A percentile compares a stretch with the other conserved stretches of the same genome.
These are phyloP conservation scores for Mustelus asterias DNA, from an alignment of 2,113 vertebrate genomes.

Conservation along the genomic window DNA sequence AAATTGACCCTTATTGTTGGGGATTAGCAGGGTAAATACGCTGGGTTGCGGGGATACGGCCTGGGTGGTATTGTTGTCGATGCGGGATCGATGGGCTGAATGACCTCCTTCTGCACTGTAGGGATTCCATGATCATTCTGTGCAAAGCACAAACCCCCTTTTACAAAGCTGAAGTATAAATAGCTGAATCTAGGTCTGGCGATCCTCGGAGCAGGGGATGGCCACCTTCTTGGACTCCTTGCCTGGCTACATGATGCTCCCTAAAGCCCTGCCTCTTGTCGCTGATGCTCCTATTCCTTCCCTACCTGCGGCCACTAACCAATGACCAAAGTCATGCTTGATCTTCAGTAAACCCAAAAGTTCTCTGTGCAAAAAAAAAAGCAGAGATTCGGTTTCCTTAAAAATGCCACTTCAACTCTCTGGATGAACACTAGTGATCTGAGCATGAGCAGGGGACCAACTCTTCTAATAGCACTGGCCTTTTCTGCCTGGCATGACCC, in stretches of 20 bases:
- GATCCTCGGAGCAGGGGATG: neutral
- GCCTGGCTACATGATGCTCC: neutral
- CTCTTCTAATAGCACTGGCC: neutral
- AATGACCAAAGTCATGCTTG: neutral
- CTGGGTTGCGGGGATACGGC: too few relatives aligned
- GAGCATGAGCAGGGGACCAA: neutral
- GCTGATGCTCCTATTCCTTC: neutral
- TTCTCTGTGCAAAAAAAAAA: neutral
- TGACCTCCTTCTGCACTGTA: too few relatives aligned
- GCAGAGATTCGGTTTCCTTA: neutral
- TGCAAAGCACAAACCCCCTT: too few relatives aligned
- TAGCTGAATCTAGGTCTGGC: neutral
- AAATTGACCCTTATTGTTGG: too few relatives aligned
- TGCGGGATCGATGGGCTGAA: too few relatives aligned
- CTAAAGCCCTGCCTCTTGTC: neutral
- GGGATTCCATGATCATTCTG: too few relatives aligned
- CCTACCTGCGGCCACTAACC: neutral
- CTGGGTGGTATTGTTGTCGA: too few relatives aligned
- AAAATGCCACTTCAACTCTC: neutral
- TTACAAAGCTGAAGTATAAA: neutral
- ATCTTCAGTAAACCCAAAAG: neutral
- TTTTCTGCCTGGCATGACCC: neutral
- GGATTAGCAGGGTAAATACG: too few relatives aligned
- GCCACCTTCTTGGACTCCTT: neutral
- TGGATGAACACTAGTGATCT: neutral